Evolutionary conservation across 2,113 vertebrate genomes (phyloP), one percentile per base, ranked within the genome.

Genomic region (Petaurus breviceps): DNA sequence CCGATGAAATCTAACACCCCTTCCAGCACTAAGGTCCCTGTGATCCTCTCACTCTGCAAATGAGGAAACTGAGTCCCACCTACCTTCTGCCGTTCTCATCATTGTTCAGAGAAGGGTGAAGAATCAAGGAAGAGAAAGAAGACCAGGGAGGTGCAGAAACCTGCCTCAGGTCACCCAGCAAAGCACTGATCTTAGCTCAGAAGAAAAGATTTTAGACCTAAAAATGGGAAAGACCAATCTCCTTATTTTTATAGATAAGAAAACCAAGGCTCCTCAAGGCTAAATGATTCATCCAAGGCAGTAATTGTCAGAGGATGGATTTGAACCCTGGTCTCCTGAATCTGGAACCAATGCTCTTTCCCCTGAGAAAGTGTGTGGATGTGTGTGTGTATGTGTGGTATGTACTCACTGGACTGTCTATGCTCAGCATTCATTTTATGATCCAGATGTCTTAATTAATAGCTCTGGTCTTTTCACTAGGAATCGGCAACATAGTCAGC

Each of bases 401-500:
- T 47, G 47, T 90, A 25, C 10, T 6, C 37, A 22, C 89, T 43
- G 26, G 89, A 90, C 89, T 90, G 47, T 49, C 90, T 31, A 90
- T 28, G 90, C 90, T 50, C 46, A 49, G 90, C 47, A 7, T 51
- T 49, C 90, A 50, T 90, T 90, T 90, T 90, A 90, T 90, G 47
- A 90, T 90, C 90, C 90, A 90, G 90, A 90, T 90, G 90, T 90
- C 90, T 90, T 90, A 90, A 90, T 90, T 90, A 90, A 90, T 90
- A 51, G 90, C 90, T 31, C 24, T 90, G 90, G 24, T 51, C 49
- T 51, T 47, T 90, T 90, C 49, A 51, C 90, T 50, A 26, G 46
- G 47, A 90, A 90, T 90, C 90, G 90, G 68, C 49, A 51, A 12
- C 52, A 19, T 68, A 6, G 90, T 93, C 52, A 7, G 37, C 53